These are phyloP conservation scores for Thinocorus orbignyianus DNA, from an alignment of 2,113 vertebrate species.

Conservation along the genomic window DNA sequence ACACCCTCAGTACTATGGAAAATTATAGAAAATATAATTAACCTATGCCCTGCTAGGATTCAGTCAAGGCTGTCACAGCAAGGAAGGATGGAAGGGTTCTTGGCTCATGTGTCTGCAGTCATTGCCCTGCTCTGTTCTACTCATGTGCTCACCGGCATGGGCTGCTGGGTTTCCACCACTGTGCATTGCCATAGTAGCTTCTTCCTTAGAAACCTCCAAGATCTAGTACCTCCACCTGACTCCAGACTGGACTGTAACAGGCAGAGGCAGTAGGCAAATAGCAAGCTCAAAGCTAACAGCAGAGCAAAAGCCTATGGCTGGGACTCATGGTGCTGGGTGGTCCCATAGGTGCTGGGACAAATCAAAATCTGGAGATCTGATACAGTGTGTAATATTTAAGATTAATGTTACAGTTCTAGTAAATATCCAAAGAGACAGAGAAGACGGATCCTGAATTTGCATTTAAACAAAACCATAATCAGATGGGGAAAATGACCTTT, in stretches of 20 bases:
- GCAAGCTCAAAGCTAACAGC: background rate
- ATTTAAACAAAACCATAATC: background rate
- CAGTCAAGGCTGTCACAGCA: background rate
- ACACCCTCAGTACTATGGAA: background rate
- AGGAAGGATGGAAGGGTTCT: background rate
- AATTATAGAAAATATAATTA: background rate
- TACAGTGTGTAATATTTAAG: background rate
- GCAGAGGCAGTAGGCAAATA: background rate
- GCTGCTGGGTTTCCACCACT: background rate
- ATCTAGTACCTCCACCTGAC: background rate
- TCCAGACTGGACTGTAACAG: background rate
- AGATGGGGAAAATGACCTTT: background rate
- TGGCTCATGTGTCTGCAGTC: background rate
- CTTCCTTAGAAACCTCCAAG: background rate
- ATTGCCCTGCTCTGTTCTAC: background rate
- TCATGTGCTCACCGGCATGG: rapidly evolving
- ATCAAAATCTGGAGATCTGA: background rate
- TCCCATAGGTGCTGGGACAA: background rate
- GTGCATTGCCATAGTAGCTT: background rate
- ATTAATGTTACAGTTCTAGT: background rate
- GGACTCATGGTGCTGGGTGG: background rate
- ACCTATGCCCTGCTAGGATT: background rate
- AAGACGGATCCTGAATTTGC: background rate
- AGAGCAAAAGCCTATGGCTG: background rate
- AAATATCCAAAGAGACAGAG: background rate